Evolutionary conservation across 2,113 vertebrate genomes (phyloP).

Genomic region (Osmerus eperlanus): DNA sequence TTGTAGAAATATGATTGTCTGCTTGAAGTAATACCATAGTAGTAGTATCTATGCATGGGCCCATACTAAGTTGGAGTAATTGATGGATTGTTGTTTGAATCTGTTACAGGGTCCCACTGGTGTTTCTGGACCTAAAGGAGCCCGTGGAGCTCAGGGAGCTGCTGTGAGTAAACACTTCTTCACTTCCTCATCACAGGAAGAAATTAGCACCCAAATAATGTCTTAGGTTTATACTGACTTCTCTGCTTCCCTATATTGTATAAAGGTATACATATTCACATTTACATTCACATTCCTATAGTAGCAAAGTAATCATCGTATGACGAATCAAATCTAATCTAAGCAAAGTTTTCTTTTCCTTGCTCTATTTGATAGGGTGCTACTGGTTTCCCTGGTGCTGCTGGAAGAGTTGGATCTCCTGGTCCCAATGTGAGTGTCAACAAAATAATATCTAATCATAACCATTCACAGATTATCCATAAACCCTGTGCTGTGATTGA

Average conservation of each 20-base stretch:
- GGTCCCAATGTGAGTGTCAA: slow-evolving; percentile 84
- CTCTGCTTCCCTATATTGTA: no score
- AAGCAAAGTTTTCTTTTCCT: neutral
- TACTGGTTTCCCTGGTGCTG: slow-evolving; percentile 95
- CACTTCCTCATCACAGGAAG: neutral
- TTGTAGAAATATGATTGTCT: no score
- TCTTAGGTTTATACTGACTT: no score
- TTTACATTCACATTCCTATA: no score
- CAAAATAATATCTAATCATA: neutral
- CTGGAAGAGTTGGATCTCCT: slow-evolving; percentile 92
- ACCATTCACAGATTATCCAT: neutral
- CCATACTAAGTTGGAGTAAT: no score
- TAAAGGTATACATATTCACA: no score
- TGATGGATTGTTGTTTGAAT: neutral
- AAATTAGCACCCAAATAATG: no score
- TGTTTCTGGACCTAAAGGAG: slow-evolving; percentile 89
- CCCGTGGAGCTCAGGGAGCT: slow-evolving; percentile 90
- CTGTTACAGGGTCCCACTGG: slow-evolving; percentile 86
- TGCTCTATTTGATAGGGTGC: slow-evolving; percentile 75
- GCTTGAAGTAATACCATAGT: no score
- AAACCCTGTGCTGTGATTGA: neutral
- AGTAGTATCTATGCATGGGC: no score
- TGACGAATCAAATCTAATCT: neutral
- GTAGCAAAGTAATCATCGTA: neutral
- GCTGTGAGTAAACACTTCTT: slow-evolving; percentile 74